Conservation (phyloP, 2,797 vertebrate species). For the Steatocranus sp. region DNA sequence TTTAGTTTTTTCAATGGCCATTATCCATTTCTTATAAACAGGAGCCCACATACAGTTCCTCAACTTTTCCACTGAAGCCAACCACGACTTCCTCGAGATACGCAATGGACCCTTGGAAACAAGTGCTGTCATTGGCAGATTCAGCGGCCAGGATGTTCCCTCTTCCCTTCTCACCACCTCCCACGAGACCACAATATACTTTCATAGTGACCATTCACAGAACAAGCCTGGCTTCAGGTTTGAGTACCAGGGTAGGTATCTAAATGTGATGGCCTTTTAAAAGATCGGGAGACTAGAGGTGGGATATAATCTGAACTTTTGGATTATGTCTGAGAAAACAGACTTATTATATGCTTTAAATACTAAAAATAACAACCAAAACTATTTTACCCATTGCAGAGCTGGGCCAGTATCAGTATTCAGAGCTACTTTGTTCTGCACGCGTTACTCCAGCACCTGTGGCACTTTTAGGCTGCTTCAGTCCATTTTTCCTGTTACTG, state of each 20-base stretch:
- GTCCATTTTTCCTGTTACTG: not conserved
- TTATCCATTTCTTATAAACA: constrained; percentile 30
- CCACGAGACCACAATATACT: constrained; percentile 92
- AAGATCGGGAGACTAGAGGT: not conserved
- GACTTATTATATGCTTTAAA: not conserved
- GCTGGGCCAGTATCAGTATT: not conserved
- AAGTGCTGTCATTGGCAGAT: constrained; percentile 89
- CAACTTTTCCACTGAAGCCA: constrained; percentile 96
- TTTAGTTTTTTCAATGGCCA: not conserved
- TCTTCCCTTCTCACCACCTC: constrained; percentile 91
- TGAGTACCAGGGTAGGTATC: constrained; percentile 89
- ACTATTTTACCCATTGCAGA: not conserved
- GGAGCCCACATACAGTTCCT: constrained; percentile 95
- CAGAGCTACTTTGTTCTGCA: not conserved
- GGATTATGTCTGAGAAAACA: constrained; percentile 2
- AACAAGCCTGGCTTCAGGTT: constrained; percentile 96
- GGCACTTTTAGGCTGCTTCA: not conserved
- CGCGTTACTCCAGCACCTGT: not conserved
- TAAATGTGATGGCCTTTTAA: not conserved
- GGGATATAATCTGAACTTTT: not conserved
- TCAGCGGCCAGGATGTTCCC: constrained; percentile 86
- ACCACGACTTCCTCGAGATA: constrained; percentile 96
- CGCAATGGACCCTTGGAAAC: constrained; percentile 94
- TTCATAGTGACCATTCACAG: constrained; percentile 97
- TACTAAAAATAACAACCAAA: constrained; percentile 4